Conservation (phyloP, 2,113 vertebrate genomes). For the Caloenas nicobarica region DNA sequence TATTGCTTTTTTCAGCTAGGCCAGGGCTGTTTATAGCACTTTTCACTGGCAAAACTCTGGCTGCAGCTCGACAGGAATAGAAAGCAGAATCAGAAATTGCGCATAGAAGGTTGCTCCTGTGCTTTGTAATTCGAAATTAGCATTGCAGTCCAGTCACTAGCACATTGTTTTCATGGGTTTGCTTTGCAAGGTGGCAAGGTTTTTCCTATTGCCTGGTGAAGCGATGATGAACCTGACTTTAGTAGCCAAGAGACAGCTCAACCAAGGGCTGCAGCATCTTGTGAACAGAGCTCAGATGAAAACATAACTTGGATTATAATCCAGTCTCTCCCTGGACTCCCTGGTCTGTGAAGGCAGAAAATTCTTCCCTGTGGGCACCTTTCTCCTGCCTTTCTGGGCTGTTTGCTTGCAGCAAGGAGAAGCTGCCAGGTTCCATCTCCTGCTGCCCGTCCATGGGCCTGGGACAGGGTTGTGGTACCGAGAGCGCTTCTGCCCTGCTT, state of each 20-base stretch:
- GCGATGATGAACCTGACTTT: neutral
- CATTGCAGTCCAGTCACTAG: neutral
- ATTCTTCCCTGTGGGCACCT: neutral
- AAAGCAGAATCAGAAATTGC: slow-evolving; percentile 75
- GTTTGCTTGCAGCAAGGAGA: neutral
- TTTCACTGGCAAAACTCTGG: slow-evolving; percentile 78
- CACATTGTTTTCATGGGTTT: neutral
- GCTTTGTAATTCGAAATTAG: slow-evolving; percentile 59
- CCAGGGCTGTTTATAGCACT: slow-evolving; percentile 85
- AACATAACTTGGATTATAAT: neutral
- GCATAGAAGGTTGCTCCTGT: slow-evolving; percentile 61
- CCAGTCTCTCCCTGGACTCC: neutral
- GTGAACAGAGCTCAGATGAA: neutral
- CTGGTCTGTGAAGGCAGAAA: neutral
- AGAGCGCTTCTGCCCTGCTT: neutral
- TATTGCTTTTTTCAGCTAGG: slow-evolving; percentile 81
- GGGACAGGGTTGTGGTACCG: neutral
- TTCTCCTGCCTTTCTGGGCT: neutral
- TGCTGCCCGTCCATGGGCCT: neutral
- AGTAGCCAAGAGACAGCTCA: neutral
- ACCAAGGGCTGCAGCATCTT: neutral
- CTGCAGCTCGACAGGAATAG: slow-evolving; percentile 73
- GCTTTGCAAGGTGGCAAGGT: neutral
- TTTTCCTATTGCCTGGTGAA: neutral
- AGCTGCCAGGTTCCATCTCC: neutral